Conservation (phyloP, 1,140 invertebrate genomes). For the Ceratitis capitata region DNA sequence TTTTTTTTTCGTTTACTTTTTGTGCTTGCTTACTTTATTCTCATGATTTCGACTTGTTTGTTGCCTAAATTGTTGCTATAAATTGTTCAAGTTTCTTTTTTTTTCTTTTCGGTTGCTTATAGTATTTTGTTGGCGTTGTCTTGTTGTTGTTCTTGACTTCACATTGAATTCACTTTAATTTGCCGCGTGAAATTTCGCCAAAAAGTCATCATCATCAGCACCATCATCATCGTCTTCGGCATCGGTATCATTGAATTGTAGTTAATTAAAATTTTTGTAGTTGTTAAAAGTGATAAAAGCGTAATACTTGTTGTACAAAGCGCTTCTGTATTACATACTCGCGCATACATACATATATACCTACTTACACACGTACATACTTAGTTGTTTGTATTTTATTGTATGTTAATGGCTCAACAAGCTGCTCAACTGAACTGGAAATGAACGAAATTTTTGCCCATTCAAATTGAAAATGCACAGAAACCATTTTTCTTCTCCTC, state of each 20-base stretch:
- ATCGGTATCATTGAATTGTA: slow-evolving; percentile 4
- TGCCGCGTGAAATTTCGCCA: too few relatives aligned
- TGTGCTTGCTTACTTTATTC: too few relatives aligned
- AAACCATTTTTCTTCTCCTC: background rate
- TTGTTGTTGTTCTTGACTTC: background rate
- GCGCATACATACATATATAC: background rate
- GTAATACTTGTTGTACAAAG: background rate
- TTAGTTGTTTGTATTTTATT: background rate
- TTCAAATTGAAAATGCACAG: slow-evolving; percentile 25
- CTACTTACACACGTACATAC: background rate
- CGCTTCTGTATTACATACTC: background rate
- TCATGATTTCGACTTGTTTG: too few relatives aligned
- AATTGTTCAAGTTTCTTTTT: too few relatives aligned
- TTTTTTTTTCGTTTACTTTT: background rate
- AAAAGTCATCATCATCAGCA: too few relatives aligned
- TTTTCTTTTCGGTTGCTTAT: too few relatives aligned
- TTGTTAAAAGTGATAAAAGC: slow-evolving; percentile 12
- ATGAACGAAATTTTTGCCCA: background rate
- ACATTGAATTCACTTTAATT: background rate
- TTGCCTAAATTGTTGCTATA: too few relatives aligned
- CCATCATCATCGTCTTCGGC: slow-evolving; percentile 11
- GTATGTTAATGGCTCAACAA: background rate
- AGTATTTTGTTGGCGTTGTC: background rate
- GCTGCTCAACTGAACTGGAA: slow-evolving; percentile 15
- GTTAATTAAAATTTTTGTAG: slow-evolving; percentile 26